Base-by-base conservation (phyloP, 2,113 vertebrate species). In the Bagarius yarrelli region DNA sequence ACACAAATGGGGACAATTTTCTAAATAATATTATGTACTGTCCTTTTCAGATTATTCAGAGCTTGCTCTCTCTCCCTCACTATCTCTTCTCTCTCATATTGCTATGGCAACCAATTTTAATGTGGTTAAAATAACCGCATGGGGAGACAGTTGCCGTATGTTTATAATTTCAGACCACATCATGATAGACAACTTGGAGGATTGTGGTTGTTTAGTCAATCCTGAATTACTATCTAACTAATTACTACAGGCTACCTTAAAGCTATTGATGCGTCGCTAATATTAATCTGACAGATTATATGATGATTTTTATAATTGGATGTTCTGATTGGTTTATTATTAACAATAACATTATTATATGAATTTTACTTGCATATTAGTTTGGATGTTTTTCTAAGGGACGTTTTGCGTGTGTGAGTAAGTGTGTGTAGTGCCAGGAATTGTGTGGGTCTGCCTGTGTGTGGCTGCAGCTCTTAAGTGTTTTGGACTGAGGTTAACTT, bases 81-180 rank as follows among this genome's bases (percentile, higher is more conserved):
- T 60, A 66, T 47, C 80, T 67, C 80, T 81, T 70, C 82, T 63
- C 60, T 53, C 80, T 82, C 70, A 50, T 55, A 85, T 88, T 77
- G 59, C 88, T 84, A 86, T 87, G 83, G 85, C 66, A 87, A 90
- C 86, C 79, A 77, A 61, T 85, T 89, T 86, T 83, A 85, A 87
- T 87, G 73, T 83, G 71, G 74, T 80, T 61, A 74, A 50, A 81
- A 77, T 83, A 80, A 81, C 73, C 77, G 53, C 67, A 73, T 78
- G 25, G 64, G 57, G 53, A 85, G 82, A 87, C 56, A 80, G 67
- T 81, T 76, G 72, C 79, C 70, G 59, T 84, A 80, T 79, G 76
- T 70, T 81, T 86, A 81, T 83, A 76, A 72, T 85, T 83, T 69
- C 53, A 64, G 36, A 78, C 71, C 63, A 47, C 55, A 55, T 82